Percentiles rank a stretch among this genome's conserved stretches.
Conservation (phyloP, 2,888 invertebrate genomes). For the Stenodema calcarata region DNA sequence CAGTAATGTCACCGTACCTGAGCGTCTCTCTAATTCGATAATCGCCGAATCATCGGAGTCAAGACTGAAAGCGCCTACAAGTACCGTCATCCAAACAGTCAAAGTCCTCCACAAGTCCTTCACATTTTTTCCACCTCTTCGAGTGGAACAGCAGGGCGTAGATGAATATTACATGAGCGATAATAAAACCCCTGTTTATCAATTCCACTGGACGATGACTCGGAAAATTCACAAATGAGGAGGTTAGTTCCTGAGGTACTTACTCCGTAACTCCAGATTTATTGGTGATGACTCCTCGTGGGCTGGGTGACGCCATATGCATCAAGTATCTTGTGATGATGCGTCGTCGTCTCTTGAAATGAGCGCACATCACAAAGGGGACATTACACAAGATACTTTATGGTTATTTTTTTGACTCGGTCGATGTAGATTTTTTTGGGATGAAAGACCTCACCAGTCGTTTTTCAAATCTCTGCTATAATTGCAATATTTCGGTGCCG, state of each 20-base stretch:
- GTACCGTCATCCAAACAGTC: neutral
- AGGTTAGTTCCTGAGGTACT: neutral
- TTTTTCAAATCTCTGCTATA: no score
- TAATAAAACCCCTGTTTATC: constrained; percentile 7
- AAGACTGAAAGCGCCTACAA: neutral
- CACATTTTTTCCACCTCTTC: constrained; percentile 8
- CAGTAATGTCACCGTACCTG: neutral
- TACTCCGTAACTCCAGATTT: neutral
- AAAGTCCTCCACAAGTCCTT: neutral
- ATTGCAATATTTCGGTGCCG: no score
- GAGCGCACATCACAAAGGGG: no score
- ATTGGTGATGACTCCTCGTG: neutral
- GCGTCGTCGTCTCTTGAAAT: no score
- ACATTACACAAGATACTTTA: no score
- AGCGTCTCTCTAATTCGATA: neutral
- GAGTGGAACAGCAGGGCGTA: constrained; percentile 16
- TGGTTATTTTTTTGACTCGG: no score
- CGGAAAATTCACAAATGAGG: neutral
- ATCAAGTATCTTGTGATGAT: no score
- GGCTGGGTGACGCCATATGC: no score
- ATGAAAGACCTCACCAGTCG: no score
- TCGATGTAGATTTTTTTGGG: no score
- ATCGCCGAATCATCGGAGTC: constrained; percentile 15
- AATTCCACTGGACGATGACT: constrained; percentile 5
- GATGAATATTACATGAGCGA: constrained; percentile 37